These are phyloP conservation scores for Coelopa pilipes DNA, from an alignment of 2,888 invertebrate species.

Conservation along the genomic window DNA sequence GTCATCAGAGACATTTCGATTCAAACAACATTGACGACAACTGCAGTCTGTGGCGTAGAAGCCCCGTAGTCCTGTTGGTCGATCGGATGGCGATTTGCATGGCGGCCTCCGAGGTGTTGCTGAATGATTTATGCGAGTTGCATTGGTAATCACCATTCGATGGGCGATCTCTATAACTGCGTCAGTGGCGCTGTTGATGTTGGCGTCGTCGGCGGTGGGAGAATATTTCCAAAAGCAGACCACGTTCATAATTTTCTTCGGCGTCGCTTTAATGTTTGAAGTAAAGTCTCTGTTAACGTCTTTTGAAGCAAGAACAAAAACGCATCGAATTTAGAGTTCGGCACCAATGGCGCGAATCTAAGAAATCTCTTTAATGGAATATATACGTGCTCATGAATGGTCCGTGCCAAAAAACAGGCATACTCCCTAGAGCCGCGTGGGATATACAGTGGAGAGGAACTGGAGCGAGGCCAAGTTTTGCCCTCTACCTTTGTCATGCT, in stretches of 20 bases:
- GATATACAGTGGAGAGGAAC: too few relatives aligned
- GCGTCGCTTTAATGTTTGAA: constrained; percentile 15
- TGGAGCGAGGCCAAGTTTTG: too few relatives aligned
- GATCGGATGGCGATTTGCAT: constrained; percentile 24
- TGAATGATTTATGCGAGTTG: constrained; percentile 27
- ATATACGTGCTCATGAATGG: too few relatives aligned
- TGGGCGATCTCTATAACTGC: not conserved
- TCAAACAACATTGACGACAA: too few relatives aligned
- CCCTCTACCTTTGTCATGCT: too few relatives aligned
- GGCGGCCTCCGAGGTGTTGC: constrained; percentile 27
- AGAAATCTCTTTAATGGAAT: too few relatives aligned
- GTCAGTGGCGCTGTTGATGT: not conserved
- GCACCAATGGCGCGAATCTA: too few relatives aligned
- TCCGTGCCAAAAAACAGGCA: too few relatives aligned
- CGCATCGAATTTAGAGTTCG: too few relatives aligned
- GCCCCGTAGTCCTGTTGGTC: constrained; percentile 2
- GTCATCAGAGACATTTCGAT: constrained; percentile 7
- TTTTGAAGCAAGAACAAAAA: too few relatives aligned
- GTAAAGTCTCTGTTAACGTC: constrained; percentile 16
- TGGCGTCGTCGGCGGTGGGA: constrained; percentile 7
- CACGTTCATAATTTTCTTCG: not conserved
- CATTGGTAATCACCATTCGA: constrained; percentile 17
- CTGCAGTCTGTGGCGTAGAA: too few relatives aligned
- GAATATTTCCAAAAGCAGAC: not conserved
- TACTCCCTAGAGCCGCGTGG: too few relatives aligned